Evolutionary conservation across 2,888 invertebrate species (phyloP), one percentile per base, ranked within the genome.

Genomic region (Liodrosophila aerea): DNA sequence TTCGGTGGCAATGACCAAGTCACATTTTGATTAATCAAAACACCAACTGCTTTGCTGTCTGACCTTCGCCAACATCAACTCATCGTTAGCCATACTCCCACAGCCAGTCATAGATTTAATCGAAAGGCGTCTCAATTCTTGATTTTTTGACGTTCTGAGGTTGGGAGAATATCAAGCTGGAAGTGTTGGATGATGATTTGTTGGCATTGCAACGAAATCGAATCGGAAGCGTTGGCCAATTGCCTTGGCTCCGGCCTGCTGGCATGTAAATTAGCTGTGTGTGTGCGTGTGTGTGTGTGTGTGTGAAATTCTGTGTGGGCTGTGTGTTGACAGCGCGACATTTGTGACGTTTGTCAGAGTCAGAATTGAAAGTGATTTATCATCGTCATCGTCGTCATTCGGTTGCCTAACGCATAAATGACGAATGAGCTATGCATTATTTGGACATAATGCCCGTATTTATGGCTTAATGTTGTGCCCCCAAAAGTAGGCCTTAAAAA

Each of bases 311-410:
- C 75, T 76, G 59, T 59, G 57, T 22, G 9, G 53, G 41, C 36
- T 52, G 15, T 45, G 41, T 22, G 3, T 5, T 22, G 22, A 33
- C 65, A 60, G 65, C 53, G 64, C 51, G 75, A 72, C 77, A 77
- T 72, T 84, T 84, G 82, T 66, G 72, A 81, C 78, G 66, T 81
- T 77, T 81, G 85, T 82, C 85, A 77, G 75, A 83, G 85, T 82
- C 85, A 77, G 75, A 83, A 84, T 77, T 69, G 82, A 80, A 84
- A 74, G 64, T 80, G 82, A 80, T 80, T 84, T 80, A 80, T 84
- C 82, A 69, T 77, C 73, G 64, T 60, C 59, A 36, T 52, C 56
- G 29, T 49, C 41, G 5, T 22, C 15, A 13, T 51, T 8, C 15
- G 16, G 30, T 31, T 46, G 59, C 13, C 51, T 31, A 39, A 22